Conservation (phyloP, 2,888 invertebrate species). For the Nephrotoma flavescens region DNA sequence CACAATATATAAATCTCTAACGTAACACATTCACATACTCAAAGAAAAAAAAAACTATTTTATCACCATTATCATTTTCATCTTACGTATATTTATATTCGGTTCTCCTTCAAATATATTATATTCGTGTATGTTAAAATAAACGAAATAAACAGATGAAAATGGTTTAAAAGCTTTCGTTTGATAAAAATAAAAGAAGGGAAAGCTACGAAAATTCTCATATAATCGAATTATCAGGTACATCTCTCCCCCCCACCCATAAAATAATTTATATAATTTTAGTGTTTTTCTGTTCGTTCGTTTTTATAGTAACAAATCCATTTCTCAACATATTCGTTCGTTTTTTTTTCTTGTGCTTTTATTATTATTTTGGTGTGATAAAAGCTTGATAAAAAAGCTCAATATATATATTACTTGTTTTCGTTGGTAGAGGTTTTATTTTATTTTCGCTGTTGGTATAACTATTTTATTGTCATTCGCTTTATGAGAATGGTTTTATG, state of each 20-base stretch:
- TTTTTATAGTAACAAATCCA: neutral
- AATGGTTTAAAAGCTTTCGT: neutral
- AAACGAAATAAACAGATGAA: neutral
- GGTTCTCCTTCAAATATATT: neutral
- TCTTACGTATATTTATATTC: neutral
- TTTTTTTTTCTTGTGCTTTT: neutral
- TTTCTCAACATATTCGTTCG: neutral
- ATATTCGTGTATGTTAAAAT: neutral
- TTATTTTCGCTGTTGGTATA: neutral
- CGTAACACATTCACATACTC: neutral
- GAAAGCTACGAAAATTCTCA: neutral
- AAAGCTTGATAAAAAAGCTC: neutral
- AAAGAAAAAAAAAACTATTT: neutral
- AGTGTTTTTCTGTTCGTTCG: neutral
- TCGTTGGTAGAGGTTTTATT: neutral
- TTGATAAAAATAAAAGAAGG: neutral
- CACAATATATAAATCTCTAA: neutral
- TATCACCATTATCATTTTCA: neutral
- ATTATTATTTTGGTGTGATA: neutral
- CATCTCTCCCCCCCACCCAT: neutral
- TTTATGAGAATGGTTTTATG: neutral
- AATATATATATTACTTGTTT: neutral
- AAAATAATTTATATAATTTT: neutral
- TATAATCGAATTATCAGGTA: neutral
- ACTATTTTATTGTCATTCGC: neutral